Percentiles rank a stretch among this genome's conserved stretches.
Conservation (phyloP, 2,797 vertebrate species). For the Siniperca undulata region DNA sequence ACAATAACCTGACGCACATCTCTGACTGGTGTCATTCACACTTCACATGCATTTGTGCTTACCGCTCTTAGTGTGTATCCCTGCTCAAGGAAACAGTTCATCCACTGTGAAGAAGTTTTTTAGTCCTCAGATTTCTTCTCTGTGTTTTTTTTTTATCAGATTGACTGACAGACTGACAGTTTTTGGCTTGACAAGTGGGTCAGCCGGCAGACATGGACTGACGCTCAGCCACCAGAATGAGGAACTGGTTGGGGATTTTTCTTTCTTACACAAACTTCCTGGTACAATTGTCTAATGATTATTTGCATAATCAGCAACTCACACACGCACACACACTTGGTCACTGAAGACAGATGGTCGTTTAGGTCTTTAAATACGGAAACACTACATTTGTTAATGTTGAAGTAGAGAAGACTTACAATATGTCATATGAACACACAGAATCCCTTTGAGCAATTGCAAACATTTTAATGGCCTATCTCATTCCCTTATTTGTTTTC, state of each 20-base stretch:
- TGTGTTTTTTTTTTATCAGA: conserved; percentile 11
- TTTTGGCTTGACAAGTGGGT: conserved; percentile 8
- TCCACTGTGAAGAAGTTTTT: conserved; percentile 26
- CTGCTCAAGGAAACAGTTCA: conserved; percentile 27
- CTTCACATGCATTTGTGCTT: conserved; percentile 14
- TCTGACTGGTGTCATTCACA: conserved; percentile 9
- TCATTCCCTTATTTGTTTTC: neutral
- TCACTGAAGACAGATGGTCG: neutral
- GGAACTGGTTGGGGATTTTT: conserved; percentile 73
- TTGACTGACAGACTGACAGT: neutral
- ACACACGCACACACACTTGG: neutral
- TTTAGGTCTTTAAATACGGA: neutral
- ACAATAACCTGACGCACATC: neutral
- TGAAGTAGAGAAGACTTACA: neutral
- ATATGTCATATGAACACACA: neutral
- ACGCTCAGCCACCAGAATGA: conserved; percentile 66
- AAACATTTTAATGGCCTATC: fast-evolving
- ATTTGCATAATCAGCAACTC: conserved; percentile 75
- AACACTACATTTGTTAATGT: conserved; percentile 8
- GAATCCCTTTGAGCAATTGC: neutral
- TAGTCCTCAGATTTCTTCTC: conserved; percentile 30
- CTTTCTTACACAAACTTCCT: conserved; percentile 77
- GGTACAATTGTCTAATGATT: conserved; percentile 77
- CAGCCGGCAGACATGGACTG: conserved; percentile 31
- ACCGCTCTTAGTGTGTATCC: conserved; percentile 60